Evolutionary conservation across 2,888 invertebrate species (phyloP).

Genomic region (Drosophila setosimentum): DNA sequence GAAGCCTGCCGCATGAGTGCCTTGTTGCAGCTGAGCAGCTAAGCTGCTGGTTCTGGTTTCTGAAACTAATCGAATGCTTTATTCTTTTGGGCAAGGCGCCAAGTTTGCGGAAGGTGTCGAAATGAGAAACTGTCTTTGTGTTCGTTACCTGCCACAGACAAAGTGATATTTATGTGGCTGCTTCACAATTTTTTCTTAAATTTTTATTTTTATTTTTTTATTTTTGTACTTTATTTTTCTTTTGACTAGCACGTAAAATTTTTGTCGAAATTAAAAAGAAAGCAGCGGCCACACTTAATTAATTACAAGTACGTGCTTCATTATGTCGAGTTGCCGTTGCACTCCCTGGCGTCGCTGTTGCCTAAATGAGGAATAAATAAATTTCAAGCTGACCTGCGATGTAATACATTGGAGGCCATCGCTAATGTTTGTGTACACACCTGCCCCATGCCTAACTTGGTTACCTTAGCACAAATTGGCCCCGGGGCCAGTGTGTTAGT

Average conservation of each 20-base stretch:
- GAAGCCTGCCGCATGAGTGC: background rate
- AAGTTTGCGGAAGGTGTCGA: conserved; percentile 50
- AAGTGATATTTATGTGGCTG: conserved; percentile 41
- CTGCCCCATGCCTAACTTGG: conserved; percentile 70
- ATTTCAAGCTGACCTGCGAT: conserved; percentile 70
- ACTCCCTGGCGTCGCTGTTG: background rate
- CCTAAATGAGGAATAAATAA: conserved; percentile 76
- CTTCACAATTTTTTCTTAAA: background rate
- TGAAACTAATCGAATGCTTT: conserved; percentile 24
- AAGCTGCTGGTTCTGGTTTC: background rate
- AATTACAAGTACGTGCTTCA: conserved; percentile 78
- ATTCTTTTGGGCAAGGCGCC: conserved; percentile 55
- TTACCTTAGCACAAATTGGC: conserved; percentile 66
- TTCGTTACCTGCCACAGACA: conserved; percentile 28
- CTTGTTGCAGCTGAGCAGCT: conserved; percentile 16
- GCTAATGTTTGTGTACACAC: conserved; percentile 63
- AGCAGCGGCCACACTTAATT: conserved; percentile 77
- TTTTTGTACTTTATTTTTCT: too few relatives aligned
- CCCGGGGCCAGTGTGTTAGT: conserved; percentile 39
- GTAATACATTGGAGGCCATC: conserved; percentile 21
- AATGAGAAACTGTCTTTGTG: conserved; percentile 54
- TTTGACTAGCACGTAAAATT: conserved; percentile 39
- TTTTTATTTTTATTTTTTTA: conserved; percentile 8
- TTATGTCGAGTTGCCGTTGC: conserved; percentile 52
- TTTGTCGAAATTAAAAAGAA: conserved; percentile 67